These are phyloP conservation scores for Hydrochoerus hydrochaeris DNA, from an alignment of 2,113 vertebrate genomes.

Conservation along the genomic window DNA sequence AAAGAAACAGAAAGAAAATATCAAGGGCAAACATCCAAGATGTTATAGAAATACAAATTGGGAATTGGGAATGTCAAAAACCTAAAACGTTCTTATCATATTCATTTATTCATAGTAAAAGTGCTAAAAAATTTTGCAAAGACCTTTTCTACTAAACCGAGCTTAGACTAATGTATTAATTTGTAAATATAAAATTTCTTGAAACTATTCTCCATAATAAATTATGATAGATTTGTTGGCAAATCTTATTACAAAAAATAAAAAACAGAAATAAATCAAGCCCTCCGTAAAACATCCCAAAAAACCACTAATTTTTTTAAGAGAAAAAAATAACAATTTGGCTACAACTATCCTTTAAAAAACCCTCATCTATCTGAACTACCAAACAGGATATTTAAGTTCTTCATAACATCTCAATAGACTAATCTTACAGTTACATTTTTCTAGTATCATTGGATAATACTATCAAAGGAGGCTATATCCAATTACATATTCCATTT, in stretches of 20 bases:
- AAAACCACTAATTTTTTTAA: neutral
- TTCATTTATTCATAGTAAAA: neutral
- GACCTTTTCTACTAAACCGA: neutral
- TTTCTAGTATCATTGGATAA: neutral
- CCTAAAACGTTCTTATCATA: neutral
- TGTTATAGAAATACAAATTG: neutral
- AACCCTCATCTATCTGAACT: neutral
- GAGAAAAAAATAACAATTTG: neutral
- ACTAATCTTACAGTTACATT: neutral
- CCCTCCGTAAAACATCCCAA: neutral
- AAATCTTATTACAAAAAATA: conserved; percentile 11
- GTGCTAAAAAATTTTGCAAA: neutral
- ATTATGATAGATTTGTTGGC: neutral
- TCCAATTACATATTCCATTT: conserved; percentile 21
- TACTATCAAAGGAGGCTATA: neutral
- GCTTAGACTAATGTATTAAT: neutral
- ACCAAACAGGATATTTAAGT: neutral
- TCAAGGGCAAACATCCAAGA: neutral
- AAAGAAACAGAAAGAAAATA: neutral
- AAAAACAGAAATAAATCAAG: neutral
- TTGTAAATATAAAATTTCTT: neutral
- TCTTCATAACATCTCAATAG: neutral
- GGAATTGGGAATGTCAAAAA: neutral
- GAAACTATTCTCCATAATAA: neutral
- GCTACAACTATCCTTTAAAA: neutral